Evolutionary conservation across 1,140 invertebrate species (phyloP).

Genomic region (Trypoxylus dichotomus): DNA sequence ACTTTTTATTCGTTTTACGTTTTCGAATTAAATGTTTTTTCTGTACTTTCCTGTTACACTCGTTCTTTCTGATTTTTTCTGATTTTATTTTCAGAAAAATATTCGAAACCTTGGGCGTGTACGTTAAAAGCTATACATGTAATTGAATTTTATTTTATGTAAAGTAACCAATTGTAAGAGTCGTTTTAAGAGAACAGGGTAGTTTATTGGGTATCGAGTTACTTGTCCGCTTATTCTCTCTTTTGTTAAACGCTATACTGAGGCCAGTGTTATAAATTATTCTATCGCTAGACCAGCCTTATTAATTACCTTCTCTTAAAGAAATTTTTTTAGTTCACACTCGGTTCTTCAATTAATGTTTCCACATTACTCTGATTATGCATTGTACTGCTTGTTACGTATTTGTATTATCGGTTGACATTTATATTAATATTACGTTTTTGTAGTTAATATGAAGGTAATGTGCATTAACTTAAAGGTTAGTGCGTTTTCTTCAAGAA

Average conservation of each 20-base stretch:
- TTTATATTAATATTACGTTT: too few species aligned
- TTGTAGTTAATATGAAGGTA: too few species aligned
- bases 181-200: constrained; percentile 25
- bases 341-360: constrained; percentile 1
- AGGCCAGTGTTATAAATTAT: constrained; percentile 17
- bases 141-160: constrained; percentile 37
- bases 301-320: constrained; percentile 19
- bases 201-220: constrained; percentile 34
- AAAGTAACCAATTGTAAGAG: constrained; percentile 33
- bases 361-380: not conserved
- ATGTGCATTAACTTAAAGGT: too few species aligned
- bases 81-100: constrained; percentile 8
- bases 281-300: constrained; percentile 10
- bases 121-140: constrained; percentile 23
- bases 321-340: constrained; percentile 16
- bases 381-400: not conserved
- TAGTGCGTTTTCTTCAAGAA: too few species aligned
- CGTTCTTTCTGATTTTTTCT: not conserved
- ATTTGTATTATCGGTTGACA: not conserved
- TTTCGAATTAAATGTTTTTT: not conserved
- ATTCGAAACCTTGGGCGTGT: not conserved
- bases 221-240: constrained; percentile 30
- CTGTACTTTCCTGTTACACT: not conserved
- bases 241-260: constrained; percentile 22
- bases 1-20: constrained; percentile 3